These are phyloP conservation scores for Anser cygnoides DNA, from an alignment of 2,113 vertebrate species.

Conservation along the genomic window DNA sequence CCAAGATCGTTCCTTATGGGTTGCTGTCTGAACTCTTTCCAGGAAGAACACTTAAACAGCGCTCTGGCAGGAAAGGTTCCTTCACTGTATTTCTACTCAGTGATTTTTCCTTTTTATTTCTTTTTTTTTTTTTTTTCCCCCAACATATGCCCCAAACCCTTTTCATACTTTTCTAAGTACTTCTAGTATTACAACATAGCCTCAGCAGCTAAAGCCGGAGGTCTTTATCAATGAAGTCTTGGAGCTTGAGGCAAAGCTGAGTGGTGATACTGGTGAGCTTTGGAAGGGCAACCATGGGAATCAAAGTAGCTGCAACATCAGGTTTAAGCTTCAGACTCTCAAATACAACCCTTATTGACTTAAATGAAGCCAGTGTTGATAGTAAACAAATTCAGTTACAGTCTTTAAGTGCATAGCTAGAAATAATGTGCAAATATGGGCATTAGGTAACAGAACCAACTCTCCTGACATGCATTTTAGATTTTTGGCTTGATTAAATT, in stretches of 20 bases:
- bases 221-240: background rate
- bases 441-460: constrained; percentile 49
- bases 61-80: background rate
- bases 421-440: constrained; percentile 76
- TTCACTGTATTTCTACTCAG: background rate
- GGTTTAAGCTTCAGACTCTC: constrained; percentile 25
- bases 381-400: constrained; percentile 54
- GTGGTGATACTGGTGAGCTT: background rate
- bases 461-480: constrained; percentile 30
- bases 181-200: background rate
- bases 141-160: background rate
- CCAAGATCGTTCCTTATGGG: background rate
- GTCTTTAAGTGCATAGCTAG: constrained; percentile 77
- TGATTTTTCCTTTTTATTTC: background rate
- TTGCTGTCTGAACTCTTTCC: background rate
- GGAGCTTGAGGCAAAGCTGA: background rate
- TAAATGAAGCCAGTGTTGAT: background rate
- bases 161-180: background rate
- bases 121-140: background rate
- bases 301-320: constrained; percentile 11
- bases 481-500: constrained; percentile 60
- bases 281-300: background rate
- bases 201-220: background rate
- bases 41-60: background rate
- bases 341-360: background rate